phyloP scores from a whole-genome alignment of 2,797 vertebrate species.

The Sphenodon punctatus region DNA sequence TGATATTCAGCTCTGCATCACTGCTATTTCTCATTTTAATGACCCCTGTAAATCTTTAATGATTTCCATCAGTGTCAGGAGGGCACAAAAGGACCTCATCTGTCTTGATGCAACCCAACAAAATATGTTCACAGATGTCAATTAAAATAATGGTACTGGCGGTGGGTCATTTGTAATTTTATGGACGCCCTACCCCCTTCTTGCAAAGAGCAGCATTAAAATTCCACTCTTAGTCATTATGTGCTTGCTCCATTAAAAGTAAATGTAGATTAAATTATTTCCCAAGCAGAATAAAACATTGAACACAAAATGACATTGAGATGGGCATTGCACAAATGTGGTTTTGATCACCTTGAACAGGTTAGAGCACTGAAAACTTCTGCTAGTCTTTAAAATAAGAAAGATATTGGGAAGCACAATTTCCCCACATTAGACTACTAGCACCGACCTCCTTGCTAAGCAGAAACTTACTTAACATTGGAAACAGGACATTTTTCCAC shows the following conservation, averaged over 20 bases:
- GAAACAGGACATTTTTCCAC: constrained; percentile 35
- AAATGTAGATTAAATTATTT: constrained; percentile 8
- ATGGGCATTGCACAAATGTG: constrained; percentile 16
- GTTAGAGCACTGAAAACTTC: background rate
- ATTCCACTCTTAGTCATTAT: constrained; percentile 13
- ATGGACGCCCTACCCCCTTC: background rate
- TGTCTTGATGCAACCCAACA: constrained; percentile 41
- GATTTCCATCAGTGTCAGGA: constrained; percentile 55
- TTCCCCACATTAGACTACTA: constrained; percentile 45
- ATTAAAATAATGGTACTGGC: constrained; percentile 54
- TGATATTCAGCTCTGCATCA: constrained; percentile 45
- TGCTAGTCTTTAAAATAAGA: constrained; percentile 35
- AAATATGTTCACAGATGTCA: constrained; percentile 42
- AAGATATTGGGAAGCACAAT: constrained; percentile 22
- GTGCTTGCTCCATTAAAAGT: background rate
- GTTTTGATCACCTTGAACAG: constrained; percentile 21
- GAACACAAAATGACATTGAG: constrained; percentile 31
- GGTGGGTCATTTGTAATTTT: constrained; percentile 48
- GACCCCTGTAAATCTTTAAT: constrained; percentile 64
- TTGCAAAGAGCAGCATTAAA: constrained; percentile 23
- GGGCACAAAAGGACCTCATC: constrained; percentile 35
- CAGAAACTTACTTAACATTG: constrained; percentile 43
- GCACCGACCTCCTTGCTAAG: background rate
- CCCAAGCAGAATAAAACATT: background rate
- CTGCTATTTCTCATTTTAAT: constrained; percentile 66